These are phyloP conservation scores for Esox lucius DNA, from an alignment of 2,797 vertebrate species.

Conservation along the genomic window DNA sequence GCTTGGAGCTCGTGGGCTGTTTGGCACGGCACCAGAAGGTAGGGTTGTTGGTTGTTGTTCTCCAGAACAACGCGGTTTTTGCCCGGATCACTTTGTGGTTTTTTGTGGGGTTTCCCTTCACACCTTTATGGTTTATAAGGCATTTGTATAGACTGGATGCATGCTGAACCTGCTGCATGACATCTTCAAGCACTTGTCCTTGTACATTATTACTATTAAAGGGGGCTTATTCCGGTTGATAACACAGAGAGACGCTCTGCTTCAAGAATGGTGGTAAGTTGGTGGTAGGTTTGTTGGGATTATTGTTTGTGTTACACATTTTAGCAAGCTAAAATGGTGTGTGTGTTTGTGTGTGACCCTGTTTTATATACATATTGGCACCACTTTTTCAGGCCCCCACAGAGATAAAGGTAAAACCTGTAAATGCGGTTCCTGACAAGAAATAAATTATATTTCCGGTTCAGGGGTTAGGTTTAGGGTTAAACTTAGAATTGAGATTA, in stretches of 20 bases:
- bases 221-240: background rate
- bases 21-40: conserved; percentile 47
- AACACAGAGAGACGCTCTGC: background rate
- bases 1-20: conserved; percentile 27
- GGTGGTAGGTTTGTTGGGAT: too few species aligned
- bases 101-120: background rate
- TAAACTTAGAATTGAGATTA: too few species aligned
- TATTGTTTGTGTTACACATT: too few species aligned
- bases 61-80: conserved; percentile 9
- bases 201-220: background rate
- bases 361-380: too few species aligned
- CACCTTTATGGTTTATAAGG: background rate
- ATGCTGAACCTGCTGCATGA: background rate
- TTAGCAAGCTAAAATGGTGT: too few species aligned
- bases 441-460: too few species aligned
- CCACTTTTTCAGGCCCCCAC: too few species aligned
- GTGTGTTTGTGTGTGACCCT: too few species aligned
- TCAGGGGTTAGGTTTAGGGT: too few species aligned
- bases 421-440: too few species aligned
- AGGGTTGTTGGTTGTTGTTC: conserved; percentile 14
- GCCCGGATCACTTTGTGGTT: conserved; percentile 10
- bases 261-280: too few species aligned
- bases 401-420: too few species aligned
- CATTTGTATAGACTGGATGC: background rate
- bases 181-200: background rate